Evolutionary conservation across 1,140 invertebrate genomes (phyloP).

Genomic region (Aleiodes sp.): DNA sequence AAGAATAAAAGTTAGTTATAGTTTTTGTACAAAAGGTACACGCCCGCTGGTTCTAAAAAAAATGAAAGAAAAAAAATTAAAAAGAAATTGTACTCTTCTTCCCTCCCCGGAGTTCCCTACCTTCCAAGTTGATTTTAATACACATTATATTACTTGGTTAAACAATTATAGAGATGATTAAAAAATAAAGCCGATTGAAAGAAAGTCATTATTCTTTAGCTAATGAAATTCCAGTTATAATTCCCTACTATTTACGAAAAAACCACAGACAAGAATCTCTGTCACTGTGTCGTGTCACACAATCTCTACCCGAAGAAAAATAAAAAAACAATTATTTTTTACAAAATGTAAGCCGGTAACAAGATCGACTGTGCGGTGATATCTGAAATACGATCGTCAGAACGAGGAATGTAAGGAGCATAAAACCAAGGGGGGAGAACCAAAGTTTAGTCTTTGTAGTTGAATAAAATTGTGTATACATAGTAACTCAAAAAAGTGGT

Average conservation of each 20-base stretch:
- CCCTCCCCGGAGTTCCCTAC: slow-evolving; percentile 41
- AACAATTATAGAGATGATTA: slow-evolving; percentile 32
- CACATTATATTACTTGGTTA: slow-evolving; percentile 51
- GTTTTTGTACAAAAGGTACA: slow-evolving; percentile 59
- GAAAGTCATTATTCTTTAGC: neutral
- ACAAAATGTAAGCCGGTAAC: neutral
- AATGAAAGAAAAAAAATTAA: no score
- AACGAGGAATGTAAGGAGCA: neutral
- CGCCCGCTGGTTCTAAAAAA: slow-evolving; percentile 30
- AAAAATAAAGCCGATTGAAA: slow-evolving; percentile 47
- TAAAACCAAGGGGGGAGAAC: neutral
- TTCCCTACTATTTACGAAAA: neutral
- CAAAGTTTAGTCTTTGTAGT: neutral
- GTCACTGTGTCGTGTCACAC: slow-evolving; percentile 14
- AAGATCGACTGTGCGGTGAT: slow-evolving; percentile 7
- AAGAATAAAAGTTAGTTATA: slow-evolving; percentile 50
- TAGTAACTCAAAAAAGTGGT: neutral
- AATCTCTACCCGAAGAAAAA: slow-evolving; percentile 4
- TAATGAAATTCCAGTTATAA: neutral
- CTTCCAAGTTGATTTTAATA: slow-evolving; percentile 50
- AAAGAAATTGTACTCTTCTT: slow-evolving; percentile 35
- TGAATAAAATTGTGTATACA: neutral
- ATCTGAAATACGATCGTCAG: slow-evolving; percentile 20
- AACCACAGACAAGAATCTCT: slow-evolving; percentile 14
- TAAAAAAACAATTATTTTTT: neutral